Percentiles rank a stretch among this genome's conserved stretches.
Evolutionary conservation across 2,113 vertebrate species (phyloP).

Genomic region (Microtus montanus): DNA sequence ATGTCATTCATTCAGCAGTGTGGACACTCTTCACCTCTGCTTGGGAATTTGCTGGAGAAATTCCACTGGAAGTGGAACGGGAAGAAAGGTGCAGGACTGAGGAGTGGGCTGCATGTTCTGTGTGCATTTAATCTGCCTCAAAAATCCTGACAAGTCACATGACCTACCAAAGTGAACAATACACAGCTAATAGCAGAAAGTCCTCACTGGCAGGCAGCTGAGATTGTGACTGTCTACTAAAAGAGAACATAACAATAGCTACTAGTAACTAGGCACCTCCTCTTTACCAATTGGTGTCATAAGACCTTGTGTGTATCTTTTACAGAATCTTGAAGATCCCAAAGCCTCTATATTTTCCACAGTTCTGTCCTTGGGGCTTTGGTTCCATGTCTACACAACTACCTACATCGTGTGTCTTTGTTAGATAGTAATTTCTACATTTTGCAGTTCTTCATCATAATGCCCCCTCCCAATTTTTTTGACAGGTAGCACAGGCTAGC

Average conservation of each 20-base stretch:
- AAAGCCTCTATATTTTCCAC: neutral
- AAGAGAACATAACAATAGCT: neutral
- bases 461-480: too few species aligned
- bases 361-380: neutral
- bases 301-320: neutral
- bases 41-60: conserved; percentile 12
- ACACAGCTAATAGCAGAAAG: neutral
- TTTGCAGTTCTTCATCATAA: neutral
- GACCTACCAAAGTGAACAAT: neutral
- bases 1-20: neutral
- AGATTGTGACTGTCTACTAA: neutral
- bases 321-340: neutral
- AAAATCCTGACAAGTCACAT: neutral
- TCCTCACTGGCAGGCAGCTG: neutral
- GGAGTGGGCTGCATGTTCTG: neutral
- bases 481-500: neutral
- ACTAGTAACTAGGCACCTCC: neutral
- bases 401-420: neutral
- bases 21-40: neutral
- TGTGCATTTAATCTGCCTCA: neutral
- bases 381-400: neutral
- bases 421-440: neutral
- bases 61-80: neutral
- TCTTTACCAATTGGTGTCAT: neutral
- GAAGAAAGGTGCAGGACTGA: neutral